Conservation (phyloP, 2,888 invertebrate genomes). For the Hipparchia semele region DNA sequence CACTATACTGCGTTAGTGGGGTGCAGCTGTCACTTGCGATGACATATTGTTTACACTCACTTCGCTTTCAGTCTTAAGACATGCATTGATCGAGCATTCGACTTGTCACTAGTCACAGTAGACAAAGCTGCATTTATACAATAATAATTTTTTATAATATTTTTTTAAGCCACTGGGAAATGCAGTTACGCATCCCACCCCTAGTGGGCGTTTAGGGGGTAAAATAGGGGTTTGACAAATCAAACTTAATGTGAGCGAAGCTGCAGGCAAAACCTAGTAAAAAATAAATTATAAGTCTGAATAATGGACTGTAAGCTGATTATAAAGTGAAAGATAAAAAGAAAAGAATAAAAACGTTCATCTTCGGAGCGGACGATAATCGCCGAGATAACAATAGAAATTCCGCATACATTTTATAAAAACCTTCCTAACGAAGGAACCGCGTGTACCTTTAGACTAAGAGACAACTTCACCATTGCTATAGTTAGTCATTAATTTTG, state of each 20-base stretch:
- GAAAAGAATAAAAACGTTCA: conserved; percentile 10
- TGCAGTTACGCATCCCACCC: no score
- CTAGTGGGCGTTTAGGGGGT: no score
- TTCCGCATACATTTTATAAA: conserved; percentile 27
- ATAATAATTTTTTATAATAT: no score
- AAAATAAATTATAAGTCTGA: neutral
- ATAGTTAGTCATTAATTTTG: neutral
- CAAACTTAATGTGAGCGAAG: no score
- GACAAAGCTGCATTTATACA: no score
- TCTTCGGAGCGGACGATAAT: conserved; percentile 17
- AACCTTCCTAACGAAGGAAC: conserved; percentile 25
- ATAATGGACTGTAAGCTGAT: conserved; percentile 4
- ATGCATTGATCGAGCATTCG: neutral
- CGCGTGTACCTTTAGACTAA: conserved; percentile 6
- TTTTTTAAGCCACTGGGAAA: no score
- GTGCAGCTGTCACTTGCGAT: conserved; percentile 8
- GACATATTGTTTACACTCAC: conserved; percentile 1
- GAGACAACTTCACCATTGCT: neutral
- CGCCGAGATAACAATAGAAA: conserved; percentile 26
- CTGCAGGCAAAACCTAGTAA: no score
- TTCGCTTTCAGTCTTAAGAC: neutral
- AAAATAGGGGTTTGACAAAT: no score
- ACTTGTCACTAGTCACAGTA: no score
- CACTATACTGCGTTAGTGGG: conserved; percentile 20
- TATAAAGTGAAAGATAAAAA: conserved; percentile 9